Base-by-base conservation (phyloP, 2,113 vertebrate genomes). In the Clupea harengus region DNA sequence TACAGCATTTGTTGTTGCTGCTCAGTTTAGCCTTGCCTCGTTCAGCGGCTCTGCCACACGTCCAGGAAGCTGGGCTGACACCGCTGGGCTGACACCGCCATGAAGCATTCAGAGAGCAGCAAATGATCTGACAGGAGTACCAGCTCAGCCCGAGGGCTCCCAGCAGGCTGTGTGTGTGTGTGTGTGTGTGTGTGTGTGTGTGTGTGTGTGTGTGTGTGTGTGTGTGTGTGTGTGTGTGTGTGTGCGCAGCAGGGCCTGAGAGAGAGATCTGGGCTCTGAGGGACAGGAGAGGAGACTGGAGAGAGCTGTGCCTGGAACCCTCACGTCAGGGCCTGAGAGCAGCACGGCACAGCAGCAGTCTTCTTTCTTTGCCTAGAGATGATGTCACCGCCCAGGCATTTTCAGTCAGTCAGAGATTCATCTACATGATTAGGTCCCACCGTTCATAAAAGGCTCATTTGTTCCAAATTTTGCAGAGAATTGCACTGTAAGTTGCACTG, bases 311-410 rank as follows among this genome's bases (percentile, higher is more conserved):
- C 18, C 54, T 60, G 54, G 54, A 60, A 6, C 18, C 18, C 18
- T 67, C 64, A 28, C 10, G n/a, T 67, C 64, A 67, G 28, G 64
- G 28, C n/a, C 2, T 28, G 64, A 28, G 64, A 67, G 64, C 54
- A 22, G 20, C 54, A 60, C 54, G 18, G 54, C 57, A 25, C 22
- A 2, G 57, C 57, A 67, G 11, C 64, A 28, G 64, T 67, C 60
- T 64, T 4, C 6, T 4, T 22, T 22, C 6, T 25, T 6, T 9
- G 64, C 8, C 64, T 67, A 8, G 25, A 67, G 64, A 67, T 67
- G 64, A 67, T 67, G 64, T 67, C 64, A 67, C n/a, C 28, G 64
- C 28, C 64, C 64, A n/a, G 28, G n/a, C n/a, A 67, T 67, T 67
- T 10, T 25, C 9, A 28, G 64, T 28, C 6, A 67, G 64, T 67